phyloP scores from a whole-genome alignment of 2,888 invertebrate species.

The Drosophila mayaguana region DNA sequence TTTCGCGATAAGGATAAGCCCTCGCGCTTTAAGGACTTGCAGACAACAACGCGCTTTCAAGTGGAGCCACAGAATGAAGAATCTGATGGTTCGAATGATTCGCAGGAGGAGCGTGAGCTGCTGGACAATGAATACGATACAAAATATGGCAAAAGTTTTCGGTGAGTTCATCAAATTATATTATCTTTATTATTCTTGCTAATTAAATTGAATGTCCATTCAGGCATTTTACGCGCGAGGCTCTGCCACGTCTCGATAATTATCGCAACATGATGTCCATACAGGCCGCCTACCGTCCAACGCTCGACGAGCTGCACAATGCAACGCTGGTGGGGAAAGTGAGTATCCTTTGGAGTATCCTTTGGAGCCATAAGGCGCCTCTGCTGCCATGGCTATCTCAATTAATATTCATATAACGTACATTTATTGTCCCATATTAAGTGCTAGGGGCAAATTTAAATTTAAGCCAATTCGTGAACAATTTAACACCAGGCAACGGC shows the following conservation, averaged over 20 bases:
- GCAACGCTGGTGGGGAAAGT: slow-evolving; percentile 93
- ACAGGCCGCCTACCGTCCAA: slow-evolving; percentile 94
- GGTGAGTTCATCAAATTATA: slow-evolving; percentile 85
- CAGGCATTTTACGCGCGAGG: slow-evolving; percentile 94
- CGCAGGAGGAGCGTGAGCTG: slow-evolving; percentile 85
- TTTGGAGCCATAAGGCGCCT: no score
- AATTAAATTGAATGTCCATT: neutral
- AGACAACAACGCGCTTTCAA: slow-evolving; percentile 88
- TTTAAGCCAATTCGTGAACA: slow-evolving; percentile 1
- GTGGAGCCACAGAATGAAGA: slow-evolving; percentile 85
- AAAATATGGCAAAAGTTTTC: slow-evolving; percentile 92
- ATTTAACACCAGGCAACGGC: slow-evolving; percentile 22
- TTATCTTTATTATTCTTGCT: neutral
- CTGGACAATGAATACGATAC: slow-evolving; percentile 88
- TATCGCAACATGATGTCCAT: slow-evolving; percentile 95
- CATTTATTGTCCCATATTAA: slow-evolving; percentile 12
- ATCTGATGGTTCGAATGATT: slow-evolving; percentile 85
- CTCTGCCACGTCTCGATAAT: slow-evolving; percentile 94
- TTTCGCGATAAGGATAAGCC: slow-evolving; percentile 88
- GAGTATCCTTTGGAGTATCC: slow-evolving; percentile 73
- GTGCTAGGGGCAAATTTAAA: slow-evolving; percentile 12
- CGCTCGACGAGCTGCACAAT: slow-evolving; percentile 95
- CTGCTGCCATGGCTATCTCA: neutral
- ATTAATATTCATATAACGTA: slow-evolving; percentile 8
- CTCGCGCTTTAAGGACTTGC: slow-evolving; percentile 87